phyloP scores from a whole-genome alignment of 2,797 vertebrate genomes.

The Apogon hyalosoma region DNA sequence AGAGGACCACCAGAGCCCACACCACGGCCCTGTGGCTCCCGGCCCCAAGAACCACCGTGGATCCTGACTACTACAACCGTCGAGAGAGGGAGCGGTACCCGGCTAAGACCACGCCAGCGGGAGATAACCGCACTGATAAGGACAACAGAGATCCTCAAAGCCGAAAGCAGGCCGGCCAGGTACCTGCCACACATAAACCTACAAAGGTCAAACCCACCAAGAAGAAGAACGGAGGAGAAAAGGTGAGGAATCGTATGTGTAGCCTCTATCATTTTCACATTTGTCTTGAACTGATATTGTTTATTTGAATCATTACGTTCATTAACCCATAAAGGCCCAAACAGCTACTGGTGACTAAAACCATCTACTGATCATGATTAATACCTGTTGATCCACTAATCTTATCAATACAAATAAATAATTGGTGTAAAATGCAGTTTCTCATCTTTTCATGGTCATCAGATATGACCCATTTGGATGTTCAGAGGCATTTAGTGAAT shows the following conservation, averaged over 20 bases:
- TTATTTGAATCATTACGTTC: too few relatives aligned
- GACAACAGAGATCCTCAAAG: slow-evolving; percentile 75
- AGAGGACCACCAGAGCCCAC: slow-evolving; percentile 81
- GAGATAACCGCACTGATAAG: slow-evolving; percentile 90
- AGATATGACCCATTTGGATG: too few relatives aligned
- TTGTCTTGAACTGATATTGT: too few relatives aligned
- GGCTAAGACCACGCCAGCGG: slow-evolving; percentile 85
- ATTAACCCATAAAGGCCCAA: too few relatives aligned
- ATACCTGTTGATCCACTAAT: too few relatives aligned
- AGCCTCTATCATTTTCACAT: too few relatives aligned
- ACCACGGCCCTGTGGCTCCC: slow-evolving; percentile 74
- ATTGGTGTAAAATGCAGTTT: too few relatives aligned
- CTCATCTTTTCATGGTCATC: too few relatives aligned
- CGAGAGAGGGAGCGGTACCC: slow-evolving; percentile 79
- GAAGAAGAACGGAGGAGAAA: slow-evolving; percentile 84
- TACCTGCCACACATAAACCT: slow-evolving; percentile 83
- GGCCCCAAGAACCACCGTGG: slow-evolving; percentile 73
- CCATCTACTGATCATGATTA: too few relatives aligned
- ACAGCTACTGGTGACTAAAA: too few relatives aligned
- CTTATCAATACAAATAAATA: too few relatives aligned
- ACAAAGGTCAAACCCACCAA: slow-evolving; percentile 84
- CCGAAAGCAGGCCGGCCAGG: slow-evolving; percentile 75
- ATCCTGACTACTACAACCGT: slow-evolving; percentile 82
- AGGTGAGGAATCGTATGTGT: slow-evolving; percentile 51
- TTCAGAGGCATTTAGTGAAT: too few relatives aligned